Base-by-base conservation (phyloP, 2,797 vertebrate species). In the Chaenodraco wilsoni region DNA sequence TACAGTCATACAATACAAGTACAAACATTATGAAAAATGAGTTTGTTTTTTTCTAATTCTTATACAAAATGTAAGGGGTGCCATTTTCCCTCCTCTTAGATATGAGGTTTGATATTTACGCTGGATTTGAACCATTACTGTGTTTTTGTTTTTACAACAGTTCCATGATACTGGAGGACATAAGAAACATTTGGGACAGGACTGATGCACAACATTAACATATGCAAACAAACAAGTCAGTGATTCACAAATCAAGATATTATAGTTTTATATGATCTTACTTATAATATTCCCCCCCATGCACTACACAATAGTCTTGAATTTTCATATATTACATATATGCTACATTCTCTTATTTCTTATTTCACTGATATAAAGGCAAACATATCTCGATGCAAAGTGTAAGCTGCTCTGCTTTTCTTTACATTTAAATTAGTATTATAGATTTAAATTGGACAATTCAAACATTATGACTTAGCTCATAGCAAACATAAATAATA, bases 311-410 rank as follows among this genome's bases (percentile, higher is more conserved):
- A 92, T 93, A 90, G 85, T 90, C 90, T 92, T 89, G 84, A 78
- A 84, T 92, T 91, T 90, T 92, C 88, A 90, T 94, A 93, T 94
- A 92, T 93, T 92, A 93, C 91, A 91, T 91, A 90, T 93, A 93
- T 94, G 94, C 93, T 94, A 94, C 93, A 94, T 94, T 94, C 93
- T 94, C 91, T 87, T 94, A 92, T 88, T 91, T 91, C 88, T 92
- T 93, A 93, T 89, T 89, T 93, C 87, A 91, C 91, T 94, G 90
- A 93, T 93, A 93, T 94, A 92, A 94, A 94, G 89, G 90, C 93
- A 94, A 94, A 94, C 91, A 89, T 90, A 90, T 90, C 87, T 92
- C 84, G 85, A 90, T 93, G 90, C 89, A 92, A 92, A 94, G 89
- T 93, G 69, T 90, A 92, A 90, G 88, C 89, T 90, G 89, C 88